Base-by-base conservation (phyloP, 1,140 invertebrate genomes). In the Radopholus similis region DNA sequence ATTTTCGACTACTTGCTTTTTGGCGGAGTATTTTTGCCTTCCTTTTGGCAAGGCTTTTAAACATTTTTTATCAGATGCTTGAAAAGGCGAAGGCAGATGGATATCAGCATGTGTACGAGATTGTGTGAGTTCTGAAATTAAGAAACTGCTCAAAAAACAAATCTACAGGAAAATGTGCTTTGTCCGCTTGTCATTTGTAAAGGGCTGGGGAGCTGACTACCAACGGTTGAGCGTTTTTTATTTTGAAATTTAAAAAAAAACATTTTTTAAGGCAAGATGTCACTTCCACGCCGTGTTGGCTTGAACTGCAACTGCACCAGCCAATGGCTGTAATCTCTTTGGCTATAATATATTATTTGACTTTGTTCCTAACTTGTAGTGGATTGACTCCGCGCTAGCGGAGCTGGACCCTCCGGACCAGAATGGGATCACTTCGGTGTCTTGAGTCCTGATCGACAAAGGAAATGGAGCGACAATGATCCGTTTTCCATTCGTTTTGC, bases 1-100 rank as follows among this genome's bases (percentile, higher is more conserved):
- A 59, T 99, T 72, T 99, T 99, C 86, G 97, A 97, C 85, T 97
- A 97, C 85, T 91, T 95, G 83, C 93, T 97, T 85, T 99, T 99
- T 85, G 93, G 34, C 13, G 57, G 68, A 23, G 73, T 75, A 63
- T 71, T 28, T 34, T 42, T 6, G 15, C 28, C n/a, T 42, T 11
- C 1, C 30, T 38, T 30, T 23, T 58, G 26, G 23, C 32, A 42
- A 42, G 3, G 35, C n/a, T 62, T 62, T 62, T 28, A 28, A 8
- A 40, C 28, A 44, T 30, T 58, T n/a, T 28, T 44, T 38, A 23
- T 15, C 90, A 92, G 23, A 85, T 97, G 49, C 85, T 99, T 11
- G 92, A 91, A 1, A 90, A 96, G 84, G 95, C 92, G 0, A 93
- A 97, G 13, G 92, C 90, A 44, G 92, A 97, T 85, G 95, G 95